Percentiles rank a stretch among this genome's conserved stretches.
phyloP scores from a whole-genome alignment of 2,113 vertebrate species.

The Elgaria multicarinata region DNA sequence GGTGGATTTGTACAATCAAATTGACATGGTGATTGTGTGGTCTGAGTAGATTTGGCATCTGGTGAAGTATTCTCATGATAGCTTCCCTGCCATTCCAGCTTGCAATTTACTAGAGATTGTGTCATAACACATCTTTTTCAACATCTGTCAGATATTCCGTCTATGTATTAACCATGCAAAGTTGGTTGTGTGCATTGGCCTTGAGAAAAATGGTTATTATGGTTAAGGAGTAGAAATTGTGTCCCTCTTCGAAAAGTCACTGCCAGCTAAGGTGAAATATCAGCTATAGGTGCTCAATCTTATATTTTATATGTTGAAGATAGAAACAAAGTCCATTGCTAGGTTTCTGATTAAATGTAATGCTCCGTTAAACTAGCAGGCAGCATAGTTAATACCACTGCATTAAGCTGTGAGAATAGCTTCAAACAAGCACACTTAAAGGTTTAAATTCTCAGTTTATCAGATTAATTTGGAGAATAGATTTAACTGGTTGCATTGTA shows the following conservation, averaged over 20 bases:
- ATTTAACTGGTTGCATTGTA: background rate
- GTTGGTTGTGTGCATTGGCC: background rate
- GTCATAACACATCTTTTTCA: too few relatives aligned
- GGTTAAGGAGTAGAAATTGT: background rate
- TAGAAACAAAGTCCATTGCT: background rate
- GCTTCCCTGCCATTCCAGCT: background rate
- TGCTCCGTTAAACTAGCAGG: background rate
- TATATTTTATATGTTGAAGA: background rate
- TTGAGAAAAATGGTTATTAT: background rate
- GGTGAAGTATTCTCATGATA: background rate
- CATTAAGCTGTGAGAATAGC: background rate
- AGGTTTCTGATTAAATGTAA: background rate
- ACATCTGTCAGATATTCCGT: background rate
- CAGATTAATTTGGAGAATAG: background rate
- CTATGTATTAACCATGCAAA: background rate
- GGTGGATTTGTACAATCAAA: background rate
- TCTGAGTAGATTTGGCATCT: background rate
- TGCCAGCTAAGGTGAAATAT: background rate
- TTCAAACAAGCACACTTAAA: background rate
- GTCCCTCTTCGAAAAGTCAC: background rate
- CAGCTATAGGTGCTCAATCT: background rate
- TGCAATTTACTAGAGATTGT: background rate
- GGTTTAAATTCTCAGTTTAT: background rate
- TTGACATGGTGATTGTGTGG: background rate
- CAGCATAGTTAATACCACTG: background rate